Conservation (phyloP, 2,113 vertebrate species). For the Herpetotheres cachinnans region DNA sequence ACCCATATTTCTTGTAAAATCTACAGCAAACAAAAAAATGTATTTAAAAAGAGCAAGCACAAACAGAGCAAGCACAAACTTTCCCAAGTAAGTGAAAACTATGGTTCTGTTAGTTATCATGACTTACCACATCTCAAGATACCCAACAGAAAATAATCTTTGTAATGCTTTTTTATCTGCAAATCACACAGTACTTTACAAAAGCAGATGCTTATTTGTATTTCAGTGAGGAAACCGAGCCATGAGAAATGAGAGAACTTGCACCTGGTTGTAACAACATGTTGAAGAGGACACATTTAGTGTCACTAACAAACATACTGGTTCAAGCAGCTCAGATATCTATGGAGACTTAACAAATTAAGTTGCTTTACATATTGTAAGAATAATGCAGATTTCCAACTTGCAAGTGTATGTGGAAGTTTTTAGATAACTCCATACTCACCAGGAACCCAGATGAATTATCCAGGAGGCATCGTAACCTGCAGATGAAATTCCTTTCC, state of each 20-base stretch:
- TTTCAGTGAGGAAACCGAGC: background rate
- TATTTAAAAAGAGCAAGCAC: background rate
- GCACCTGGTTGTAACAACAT: background rate
- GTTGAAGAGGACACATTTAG: background rate
- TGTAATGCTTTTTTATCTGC: background rate
- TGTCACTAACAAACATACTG: background rate
- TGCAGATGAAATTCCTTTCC: conserved; percentile 89
- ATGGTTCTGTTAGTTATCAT: background rate
- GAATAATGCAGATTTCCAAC: background rate
- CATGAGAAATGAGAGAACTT: background rate
- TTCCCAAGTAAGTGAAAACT: background rate
- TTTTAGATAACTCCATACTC: conserved; percentile 10
- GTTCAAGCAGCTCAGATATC: background rate
- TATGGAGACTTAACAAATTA: background rate
- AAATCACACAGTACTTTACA: background rate
- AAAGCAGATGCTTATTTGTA: background rate
- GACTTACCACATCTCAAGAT: background rate
- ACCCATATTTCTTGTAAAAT: background rate
- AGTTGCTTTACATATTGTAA: background rate
- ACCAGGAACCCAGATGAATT: conserved; percentile 97
- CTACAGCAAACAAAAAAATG: background rate
- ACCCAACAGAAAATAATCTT: background rate
- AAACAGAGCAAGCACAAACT: background rate
- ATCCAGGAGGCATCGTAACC: conserved; percentile 91
- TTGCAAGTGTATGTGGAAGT: background rate